phyloP scores from a whole-genome alignment of 2,888 invertebrate species.

The Agrotis segetum region DNA sequence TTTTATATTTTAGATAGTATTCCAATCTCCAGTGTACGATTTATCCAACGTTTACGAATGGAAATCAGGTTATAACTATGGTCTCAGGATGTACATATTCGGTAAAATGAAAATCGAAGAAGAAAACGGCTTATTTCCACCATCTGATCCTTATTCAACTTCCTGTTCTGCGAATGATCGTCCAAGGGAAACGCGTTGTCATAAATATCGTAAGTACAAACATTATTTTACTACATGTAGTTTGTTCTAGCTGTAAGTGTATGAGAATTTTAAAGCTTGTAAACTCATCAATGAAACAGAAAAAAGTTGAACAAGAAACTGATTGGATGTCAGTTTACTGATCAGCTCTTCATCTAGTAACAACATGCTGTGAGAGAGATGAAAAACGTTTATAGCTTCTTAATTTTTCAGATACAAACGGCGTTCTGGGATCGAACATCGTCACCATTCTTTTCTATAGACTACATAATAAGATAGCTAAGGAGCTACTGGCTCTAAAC shows the following conservation, averaged over 20 bases:
- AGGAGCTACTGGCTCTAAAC: constrained; percentile 32
- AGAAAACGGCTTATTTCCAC: constrained; percentile 46
- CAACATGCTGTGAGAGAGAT: too few species aligned
- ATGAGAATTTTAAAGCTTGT: too few species aligned
- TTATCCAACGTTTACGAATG: constrained; percentile 38
- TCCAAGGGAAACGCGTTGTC: constrained; percentile 39
- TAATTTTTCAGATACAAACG: constrained; percentile 29
- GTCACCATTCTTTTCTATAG: constrained; percentile 33
- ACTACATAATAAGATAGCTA: constrained; percentile 50
- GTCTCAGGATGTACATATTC: constrained; percentile 18
- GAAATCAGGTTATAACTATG: neutral
- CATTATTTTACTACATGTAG: too few species aligned
- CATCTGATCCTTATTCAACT: constrained; percentile 1
- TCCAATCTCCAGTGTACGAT: constrained; percentile 38
- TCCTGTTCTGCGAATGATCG: constrained; percentile 8
- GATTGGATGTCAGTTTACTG: too few species aligned
- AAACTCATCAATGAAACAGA: too few species aligned
- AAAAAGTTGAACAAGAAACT: too few species aligned
- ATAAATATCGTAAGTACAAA: constrained; percentile 20
- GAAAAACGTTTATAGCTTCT: neutral
- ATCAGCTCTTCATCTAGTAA: too few species aligned
- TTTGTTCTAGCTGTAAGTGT: too few species aligned
- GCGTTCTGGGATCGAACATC: constrained; percentile 6
- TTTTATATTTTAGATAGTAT: constrained; percentile 41
- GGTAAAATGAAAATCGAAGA: constrained; percentile 38